These are phyloP conservation scores for Sciurus carolinensis DNA, from an alignment of 2,797 vertebrate species.

Conservation along the genomic window DNA sequence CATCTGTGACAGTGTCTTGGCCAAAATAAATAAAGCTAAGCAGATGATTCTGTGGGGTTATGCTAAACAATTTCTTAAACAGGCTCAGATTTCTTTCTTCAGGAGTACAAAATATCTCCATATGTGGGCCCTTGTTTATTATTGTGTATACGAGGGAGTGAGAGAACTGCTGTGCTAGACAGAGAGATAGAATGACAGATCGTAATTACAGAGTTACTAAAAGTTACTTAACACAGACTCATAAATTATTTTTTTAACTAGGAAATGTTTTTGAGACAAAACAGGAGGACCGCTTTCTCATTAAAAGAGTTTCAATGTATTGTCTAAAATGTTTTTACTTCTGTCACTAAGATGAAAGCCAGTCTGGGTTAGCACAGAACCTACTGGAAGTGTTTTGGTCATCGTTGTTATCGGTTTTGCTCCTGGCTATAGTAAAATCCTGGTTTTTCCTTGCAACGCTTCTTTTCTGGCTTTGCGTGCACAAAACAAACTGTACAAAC, in stretches of 20 bases:
- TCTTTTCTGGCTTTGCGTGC: background rate
- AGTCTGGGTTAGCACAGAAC: background rate
- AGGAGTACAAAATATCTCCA: conserved; percentile 76
- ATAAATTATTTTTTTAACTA: conserved; percentile 46
- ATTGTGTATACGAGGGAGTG: background rate
- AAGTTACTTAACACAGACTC: background rate
- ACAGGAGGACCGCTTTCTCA: background rate
- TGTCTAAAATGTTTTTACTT: conserved; percentile 12
- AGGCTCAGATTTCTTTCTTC: conserved; percentile 84
- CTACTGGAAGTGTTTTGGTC: background rate
- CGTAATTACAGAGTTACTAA: background rate
- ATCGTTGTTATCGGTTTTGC: background rate
- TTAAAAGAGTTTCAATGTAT: background rate
- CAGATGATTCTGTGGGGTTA: conserved; percentile 84
- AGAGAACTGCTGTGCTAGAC: background rate
- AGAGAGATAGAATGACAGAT: background rate
- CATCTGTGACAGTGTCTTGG: conserved; percentile 85
- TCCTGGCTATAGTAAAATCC: background rate
- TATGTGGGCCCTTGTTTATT: conserved; percentile 46
- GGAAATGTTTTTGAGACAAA: conserved; percentile 3
- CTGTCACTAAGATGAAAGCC: conserved; percentile 30
- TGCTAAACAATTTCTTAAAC: conserved; percentile 85
- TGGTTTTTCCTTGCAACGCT: background rate
- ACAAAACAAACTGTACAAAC: background rate
- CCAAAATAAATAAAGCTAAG: conserved; percentile 88